Base-by-base conservation (phyloP, 2,888 invertebrate genomes). In the Dicranocentrus wangi region DNA sequence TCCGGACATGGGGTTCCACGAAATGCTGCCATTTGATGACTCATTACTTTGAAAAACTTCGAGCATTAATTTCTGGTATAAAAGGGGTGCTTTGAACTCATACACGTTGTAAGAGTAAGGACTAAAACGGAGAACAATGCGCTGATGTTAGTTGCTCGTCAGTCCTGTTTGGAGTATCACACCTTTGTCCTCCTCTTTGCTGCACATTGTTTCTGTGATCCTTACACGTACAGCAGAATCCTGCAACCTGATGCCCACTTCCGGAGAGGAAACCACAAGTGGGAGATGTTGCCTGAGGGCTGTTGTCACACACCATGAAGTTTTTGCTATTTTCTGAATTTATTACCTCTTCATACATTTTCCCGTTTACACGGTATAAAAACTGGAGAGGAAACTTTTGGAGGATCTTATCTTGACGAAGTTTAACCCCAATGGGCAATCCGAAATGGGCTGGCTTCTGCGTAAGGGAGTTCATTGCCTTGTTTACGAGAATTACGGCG, bases 291-390 rank as follows among this genome's bases (percentile, higher is more conserved):
- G 53, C 0, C 21, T 60, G 27, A 15, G 7, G 8, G 15, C 39
- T 21, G 8, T 68, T 32, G 15, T 21, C 8, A 21, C 76, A 76
- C 3, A 43, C 76, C 0, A 28, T 47, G 39, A 32, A 76, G 17
- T 60, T 61, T 21, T 68, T 66, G 1, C 1, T 53, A 19, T 75
- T 75, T 13, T 76, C 69, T 0, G 10, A 21, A 28, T 61, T 76
- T 1, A 76, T 68, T n/a, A 76, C 68, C 39, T 76, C 76, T 47
- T 69, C 68, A 21, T 17, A 69, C 68, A 76, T 68, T 47, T 76
- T 76, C 28, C 32, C 76, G 39, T 76, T 68, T 1, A 76, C 69
- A 23, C 51, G 1, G 39, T 60, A 76, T 0, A 76, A 47, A 23
- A 47, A 76, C 7, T 60, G 28, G 15, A 68, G 39, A 2, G n/a